These are phyloP conservation scores for Coelinius sp. DNA, from an alignment of 2,888 invertebrate genomes.

Conservation along the genomic window DNA sequence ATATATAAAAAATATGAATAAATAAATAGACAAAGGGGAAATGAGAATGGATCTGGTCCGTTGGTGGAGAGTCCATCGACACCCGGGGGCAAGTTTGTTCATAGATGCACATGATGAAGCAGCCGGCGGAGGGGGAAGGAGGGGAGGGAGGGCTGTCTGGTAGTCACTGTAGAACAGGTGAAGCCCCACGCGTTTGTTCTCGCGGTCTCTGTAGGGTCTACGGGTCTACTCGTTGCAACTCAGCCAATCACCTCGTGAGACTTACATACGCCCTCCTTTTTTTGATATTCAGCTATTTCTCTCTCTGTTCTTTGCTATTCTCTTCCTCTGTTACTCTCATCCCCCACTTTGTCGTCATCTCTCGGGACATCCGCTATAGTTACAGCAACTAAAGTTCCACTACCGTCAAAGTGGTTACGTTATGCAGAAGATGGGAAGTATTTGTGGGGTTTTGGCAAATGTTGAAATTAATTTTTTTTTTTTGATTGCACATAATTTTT, in stretches of 20 bases:
- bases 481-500: no score
- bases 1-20: no score
- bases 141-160: constrained; percentile 34
- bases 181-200: constrained; percentile 23
- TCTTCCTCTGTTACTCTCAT: background rate
- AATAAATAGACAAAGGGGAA: constrained; percentile 25
- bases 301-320: background rate
- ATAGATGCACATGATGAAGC: constrained; percentile 10
- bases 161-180: constrained; percentile 34
- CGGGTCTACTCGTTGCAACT: constrained; percentile 31
- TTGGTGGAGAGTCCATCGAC: constrained; percentile 4
- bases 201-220: constrained; percentile 20
- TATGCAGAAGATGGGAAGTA: background rate
- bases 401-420: constrained; percentile 59
- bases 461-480: no score
- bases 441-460: background rate
- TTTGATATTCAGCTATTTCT: background rate
- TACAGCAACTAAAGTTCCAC: constrained; percentile 57
- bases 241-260: constrained; percentile 65
- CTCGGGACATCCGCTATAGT: constrained; percentile 53
- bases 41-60: constrained; percentile 35
- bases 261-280: constrained; percentile 63
- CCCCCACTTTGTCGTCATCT: constrained; percentile 23
- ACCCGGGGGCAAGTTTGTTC: constrained; percentile 37
- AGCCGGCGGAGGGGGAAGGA: constrained; percentile 3